Evolutionary conservation across 2,797 vertebrate genomes (phyloP).

Genomic region (Pteropus rufus): DNA sequence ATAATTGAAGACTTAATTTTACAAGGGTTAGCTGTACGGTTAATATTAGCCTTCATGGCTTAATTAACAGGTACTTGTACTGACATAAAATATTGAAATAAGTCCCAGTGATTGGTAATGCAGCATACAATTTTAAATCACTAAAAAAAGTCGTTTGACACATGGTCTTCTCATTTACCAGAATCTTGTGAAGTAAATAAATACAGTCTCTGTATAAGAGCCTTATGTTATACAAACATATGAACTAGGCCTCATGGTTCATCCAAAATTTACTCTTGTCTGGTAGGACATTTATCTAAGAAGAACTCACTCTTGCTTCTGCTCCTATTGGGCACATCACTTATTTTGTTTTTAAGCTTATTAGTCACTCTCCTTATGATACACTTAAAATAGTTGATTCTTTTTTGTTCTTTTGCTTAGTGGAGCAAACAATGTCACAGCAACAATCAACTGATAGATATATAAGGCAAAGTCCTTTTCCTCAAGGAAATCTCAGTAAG

Average conservation of each 20-base stretch:
- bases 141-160: neutral
- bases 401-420: neutral
- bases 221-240: neutral
- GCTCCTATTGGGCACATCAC: rapidly evolving
- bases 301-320: neutral
- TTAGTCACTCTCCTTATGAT: neutral
- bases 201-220: neutral
- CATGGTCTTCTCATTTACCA: neutral
- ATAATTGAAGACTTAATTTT: neutral
- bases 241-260: neutral
- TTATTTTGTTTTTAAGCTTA: neutral
- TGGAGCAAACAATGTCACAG: neutral
- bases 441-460: neutral
- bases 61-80: neutral
- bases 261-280: neutral
- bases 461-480: neutral
- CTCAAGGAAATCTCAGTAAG: neutral
- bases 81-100: neutral
- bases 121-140: neutral
- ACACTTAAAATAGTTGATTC: neutral
- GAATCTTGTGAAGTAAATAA: neutral
- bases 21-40: neutral
- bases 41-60: neutral
- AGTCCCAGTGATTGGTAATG: neutral
- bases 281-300: neutral